Percentiles rank a stretch among this genome's conserved stretches.
phyloP scores from a whole-genome alignment of 2,113 vertebrate species.

The Plotosus lineatus region DNA sequence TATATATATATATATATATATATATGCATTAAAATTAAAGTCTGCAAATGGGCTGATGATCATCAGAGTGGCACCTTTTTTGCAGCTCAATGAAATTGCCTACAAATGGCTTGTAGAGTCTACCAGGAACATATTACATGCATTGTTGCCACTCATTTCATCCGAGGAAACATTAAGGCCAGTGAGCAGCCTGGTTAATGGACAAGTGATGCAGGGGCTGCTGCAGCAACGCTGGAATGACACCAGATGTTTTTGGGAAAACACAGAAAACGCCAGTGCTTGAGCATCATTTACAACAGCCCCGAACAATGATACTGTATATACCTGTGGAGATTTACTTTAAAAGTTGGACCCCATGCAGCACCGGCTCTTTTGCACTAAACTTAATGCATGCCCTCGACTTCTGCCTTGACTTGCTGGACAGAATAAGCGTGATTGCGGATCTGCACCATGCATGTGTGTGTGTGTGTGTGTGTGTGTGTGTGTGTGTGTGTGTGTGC shows the following conservation, averaged over 20 bases:
- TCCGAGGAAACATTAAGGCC: conserved; percentile 29
- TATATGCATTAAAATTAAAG: not conserved
- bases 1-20: not conserved
- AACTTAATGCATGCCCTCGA: conserved; percentile 65
- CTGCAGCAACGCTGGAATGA: conserved; percentile 69
- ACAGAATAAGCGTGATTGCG: conserved; percentile 79
- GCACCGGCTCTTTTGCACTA: conserved; percentile 58
- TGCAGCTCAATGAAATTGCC: not conserved
- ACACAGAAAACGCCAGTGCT: conserved; percentile 2
- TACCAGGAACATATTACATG: not conserved
- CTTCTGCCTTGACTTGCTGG: conserved; percentile 74
- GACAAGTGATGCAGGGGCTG: conserved; percentile 67
- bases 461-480: not conserved
- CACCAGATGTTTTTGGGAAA: conserved; percentile 53
- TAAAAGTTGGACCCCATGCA: conserved; percentile 31
- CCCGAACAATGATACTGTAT: not conserved
- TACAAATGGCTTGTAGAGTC: not conserved
- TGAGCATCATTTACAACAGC: conserved; percentile 8
- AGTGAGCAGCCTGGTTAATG: conserved; percentile 58
- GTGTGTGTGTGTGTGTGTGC: conserved; percentile 17
- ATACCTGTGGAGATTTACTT: conserved; percentile 47
- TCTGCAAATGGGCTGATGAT: conserved; percentile 5
- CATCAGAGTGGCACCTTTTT: not conserved
- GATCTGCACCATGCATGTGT: conserved; percentile 62
- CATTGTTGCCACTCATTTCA: conserved; percentile 1